Evolutionary conservation across 1,140 invertebrate species (phyloP).

Genomic region (Psilanteris sp.): DNA sequence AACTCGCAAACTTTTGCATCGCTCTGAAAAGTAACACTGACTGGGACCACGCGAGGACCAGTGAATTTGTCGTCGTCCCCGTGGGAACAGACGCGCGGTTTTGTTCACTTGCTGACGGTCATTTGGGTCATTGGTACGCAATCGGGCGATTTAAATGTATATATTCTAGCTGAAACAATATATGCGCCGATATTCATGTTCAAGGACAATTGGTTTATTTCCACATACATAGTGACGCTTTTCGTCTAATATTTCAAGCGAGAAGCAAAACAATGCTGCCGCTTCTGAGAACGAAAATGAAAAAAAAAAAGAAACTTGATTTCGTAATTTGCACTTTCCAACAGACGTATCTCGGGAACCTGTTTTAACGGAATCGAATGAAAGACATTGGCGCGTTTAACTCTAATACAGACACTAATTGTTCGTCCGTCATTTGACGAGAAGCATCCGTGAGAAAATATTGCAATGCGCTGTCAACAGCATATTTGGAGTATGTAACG

Average conservation of each 20-base stretch:
- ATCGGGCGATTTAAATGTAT: no score
- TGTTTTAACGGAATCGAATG: slow-evolving; percentile 53
- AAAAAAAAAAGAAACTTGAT: slow-evolving; percentile 40
- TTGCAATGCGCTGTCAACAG: slow-evolving; percentile 21
- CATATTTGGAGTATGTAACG: slow-evolving; percentile 30
- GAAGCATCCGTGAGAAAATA: slow-evolving; percentile 61
- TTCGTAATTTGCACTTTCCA: slow-evolving; percentile 51
- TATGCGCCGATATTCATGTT: no score
- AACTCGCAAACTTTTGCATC: no score
- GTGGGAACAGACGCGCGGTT: no score
- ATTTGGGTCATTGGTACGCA: no score
- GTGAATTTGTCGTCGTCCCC: no score
- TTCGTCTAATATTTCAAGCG: slow-evolving; percentile 1
- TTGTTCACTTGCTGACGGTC: no score
- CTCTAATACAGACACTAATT: slow-evolving; percentile 59
- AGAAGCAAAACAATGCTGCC: slow-evolving; percentile 14
- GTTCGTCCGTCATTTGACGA: slow-evolving; percentile 57
- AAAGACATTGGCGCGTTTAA: slow-evolving; percentile 55
- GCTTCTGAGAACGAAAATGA: slow-evolving; percentile 20
- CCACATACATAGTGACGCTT: no score
- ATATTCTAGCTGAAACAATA: no score
- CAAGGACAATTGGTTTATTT: no score
- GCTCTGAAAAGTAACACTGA: no score
- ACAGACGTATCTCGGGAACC: slow-evolving; percentile 26
- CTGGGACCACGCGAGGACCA: no score